Conservation (phyloP, 1,140 invertebrate species). For the Tribolium castaneum region DNA sequence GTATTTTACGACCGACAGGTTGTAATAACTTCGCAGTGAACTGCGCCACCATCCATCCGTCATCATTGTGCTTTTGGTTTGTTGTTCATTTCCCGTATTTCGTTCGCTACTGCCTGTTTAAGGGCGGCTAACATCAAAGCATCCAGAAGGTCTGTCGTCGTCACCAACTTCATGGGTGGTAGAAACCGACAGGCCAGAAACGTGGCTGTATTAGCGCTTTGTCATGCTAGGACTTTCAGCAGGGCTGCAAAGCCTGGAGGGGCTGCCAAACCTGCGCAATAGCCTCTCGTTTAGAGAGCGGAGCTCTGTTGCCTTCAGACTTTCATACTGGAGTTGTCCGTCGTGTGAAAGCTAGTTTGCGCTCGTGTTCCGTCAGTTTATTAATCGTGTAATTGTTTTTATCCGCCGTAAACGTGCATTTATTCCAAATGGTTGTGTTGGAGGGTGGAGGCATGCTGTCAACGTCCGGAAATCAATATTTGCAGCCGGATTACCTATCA, state of each 20-base stretch:
- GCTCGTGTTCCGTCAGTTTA: constrained; percentile 30
- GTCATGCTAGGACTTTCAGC: constrained; percentile 56
- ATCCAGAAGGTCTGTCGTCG: constrained; percentile 63
- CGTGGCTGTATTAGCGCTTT: constrained; percentile 62
- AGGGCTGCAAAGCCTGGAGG: constrained; percentile 9
- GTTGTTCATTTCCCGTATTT: constrained; percentile 56
- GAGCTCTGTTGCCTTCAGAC: constrained; percentile 34
- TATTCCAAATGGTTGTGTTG: constrained; percentile 86
- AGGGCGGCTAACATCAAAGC: constrained; percentile 61
- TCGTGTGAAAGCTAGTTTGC: constrained; percentile 49
- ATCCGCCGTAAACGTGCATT: constrained; percentile 37
- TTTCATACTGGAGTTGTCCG: constrained; percentile 50
- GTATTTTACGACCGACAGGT: constrained; percentile 43
- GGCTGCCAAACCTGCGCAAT: constrained; percentile 42
- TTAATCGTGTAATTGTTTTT: constrained; percentile 27
- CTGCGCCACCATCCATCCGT: constrained; percentile 38
- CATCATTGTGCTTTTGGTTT: constrained; percentile 49
- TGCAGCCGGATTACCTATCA: constrained; percentile 92
- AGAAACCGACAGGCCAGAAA: constrained; percentile 62
- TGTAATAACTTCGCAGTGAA: constrained; percentile 46
- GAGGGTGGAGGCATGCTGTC: constrained; percentile 92
- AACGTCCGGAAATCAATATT: constrained; percentile 89
- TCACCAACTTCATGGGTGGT: constrained; percentile 67
- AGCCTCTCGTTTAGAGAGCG: neutral
- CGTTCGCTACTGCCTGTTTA: constrained; percentile 55